Conservation (phyloP, 2,113 vertebrate genomes). For the Rhegmatorhina hoffmannsi region DNA sequence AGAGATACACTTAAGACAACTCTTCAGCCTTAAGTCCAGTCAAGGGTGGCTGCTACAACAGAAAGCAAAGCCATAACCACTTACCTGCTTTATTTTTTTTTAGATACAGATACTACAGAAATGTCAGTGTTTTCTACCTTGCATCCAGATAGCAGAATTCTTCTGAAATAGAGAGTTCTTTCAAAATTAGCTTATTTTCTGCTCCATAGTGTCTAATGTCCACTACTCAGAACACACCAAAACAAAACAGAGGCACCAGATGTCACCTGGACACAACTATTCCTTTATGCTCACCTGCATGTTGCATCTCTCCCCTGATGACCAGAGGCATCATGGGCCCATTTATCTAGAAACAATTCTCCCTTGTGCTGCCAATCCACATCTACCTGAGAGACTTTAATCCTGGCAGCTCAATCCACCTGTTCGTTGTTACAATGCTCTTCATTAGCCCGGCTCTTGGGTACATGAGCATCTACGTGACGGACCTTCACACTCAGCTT, state of each 20-base stretch:
- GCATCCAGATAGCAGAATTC: neutral
- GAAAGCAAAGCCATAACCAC: neutral
- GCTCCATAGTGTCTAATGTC: fast-evolving
- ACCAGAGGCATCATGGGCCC: too few species aligned
- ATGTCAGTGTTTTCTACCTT: neutral
- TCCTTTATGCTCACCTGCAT: too few species aligned
- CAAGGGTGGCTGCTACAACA: neutral
- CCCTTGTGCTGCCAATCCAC: too few species aligned
- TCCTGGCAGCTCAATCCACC: too few species aligned
- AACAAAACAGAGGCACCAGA: neutral
- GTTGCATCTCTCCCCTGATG: too few species aligned
- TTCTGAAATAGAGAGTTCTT: neutral
- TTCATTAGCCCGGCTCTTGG: too few species aligned
- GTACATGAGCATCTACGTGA: too few species aligned
- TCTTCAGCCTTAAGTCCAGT: neutral
- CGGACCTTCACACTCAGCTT: too few species aligned
- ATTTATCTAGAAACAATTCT: too few species aligned
- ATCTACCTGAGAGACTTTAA: too few species aligned
- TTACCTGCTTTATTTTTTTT: neutral
- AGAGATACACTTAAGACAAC: fast-evolving
- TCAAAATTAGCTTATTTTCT: neutral
- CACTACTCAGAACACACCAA: neutral
- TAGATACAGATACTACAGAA: neutral
- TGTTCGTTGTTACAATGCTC: too few species aligned
- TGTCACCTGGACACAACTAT: fast-evolving